These are phyloP conservation scores for Lepidocolaptes lacrymiger DNA, from an alignment of 2,797 vertebrate species.

Conservation along the genomic window DNA sequence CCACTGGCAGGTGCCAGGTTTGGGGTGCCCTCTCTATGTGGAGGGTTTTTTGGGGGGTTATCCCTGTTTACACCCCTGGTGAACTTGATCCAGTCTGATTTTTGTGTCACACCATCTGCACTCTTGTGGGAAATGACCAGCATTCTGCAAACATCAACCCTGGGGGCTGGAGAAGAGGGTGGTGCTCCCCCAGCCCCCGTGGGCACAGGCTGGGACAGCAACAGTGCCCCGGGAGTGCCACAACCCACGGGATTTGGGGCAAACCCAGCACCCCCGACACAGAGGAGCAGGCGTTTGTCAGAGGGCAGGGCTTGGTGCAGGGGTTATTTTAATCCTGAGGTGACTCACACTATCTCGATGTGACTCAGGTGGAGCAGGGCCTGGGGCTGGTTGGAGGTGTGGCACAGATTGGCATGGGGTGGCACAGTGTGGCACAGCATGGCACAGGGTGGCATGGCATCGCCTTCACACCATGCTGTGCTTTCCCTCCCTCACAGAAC, in stretches of 20 bases:
- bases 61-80: rapidly evolving
- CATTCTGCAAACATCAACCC: rapidly evolving
- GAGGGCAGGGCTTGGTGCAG: background rate
- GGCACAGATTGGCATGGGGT: background rate
- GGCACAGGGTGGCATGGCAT: background rate
- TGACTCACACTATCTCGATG: background rate
- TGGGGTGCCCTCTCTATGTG: rapidly evolving
- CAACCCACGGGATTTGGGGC: rapidly evolving
- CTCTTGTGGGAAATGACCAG: background rate
- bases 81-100: background rate
- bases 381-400: background rate
- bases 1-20: background rate
- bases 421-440: background rate
- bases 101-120: background rate
- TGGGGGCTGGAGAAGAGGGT: background rate
- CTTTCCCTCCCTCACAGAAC: background rate
- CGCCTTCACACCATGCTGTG: background rate
- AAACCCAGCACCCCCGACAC: rapidly evolving
- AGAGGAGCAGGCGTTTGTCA: rapidly evolving
- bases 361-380: conserved; percentile 32
- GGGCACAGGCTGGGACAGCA: background rate
- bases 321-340: background rate
- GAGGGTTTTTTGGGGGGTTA: background rate
- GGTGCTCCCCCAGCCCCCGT: rapidly evolving
- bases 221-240: rapidly evolving